Evolutionary conservation across 2,888 invertebrate species (phyloP).

Genomic region (Amiota minor): DNA sequence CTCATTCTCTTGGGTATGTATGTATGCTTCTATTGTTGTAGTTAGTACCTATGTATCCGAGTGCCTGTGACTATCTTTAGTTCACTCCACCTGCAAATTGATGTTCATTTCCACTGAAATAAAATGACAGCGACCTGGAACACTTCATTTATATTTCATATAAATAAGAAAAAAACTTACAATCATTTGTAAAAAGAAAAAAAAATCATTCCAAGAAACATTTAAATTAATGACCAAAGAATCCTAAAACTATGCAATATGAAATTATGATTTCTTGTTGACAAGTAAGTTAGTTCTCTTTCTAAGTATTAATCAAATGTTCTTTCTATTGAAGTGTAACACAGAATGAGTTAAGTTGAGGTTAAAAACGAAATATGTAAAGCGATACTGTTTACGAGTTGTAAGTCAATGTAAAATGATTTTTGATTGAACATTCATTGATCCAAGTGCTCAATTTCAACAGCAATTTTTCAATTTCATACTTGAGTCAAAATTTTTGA

Average conservation of each 20-base stretch:
- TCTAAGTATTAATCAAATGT: too few species aligned
- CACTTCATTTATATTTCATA: too few species aligned
- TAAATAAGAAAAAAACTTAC: too few species aligned
- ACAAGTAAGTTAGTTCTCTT: too few species aligned
- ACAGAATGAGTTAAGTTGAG: background rate
- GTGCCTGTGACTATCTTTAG: background rate
- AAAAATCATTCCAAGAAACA: too few species aligned
- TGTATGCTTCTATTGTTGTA: background rate
- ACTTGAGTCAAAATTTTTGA: background rate
- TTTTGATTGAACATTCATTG: slow-evolving; percentile 21
- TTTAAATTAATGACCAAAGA: too few species aligned
- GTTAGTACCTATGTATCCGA: background rate
- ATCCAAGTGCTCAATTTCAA: slow-evolving; percentile 26
- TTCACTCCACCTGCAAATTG: slow-evolving; percentile 32
- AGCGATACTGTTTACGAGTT: too few species aligned
- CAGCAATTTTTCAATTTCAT: slow-evolving; percentile 32
- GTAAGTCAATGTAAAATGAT: background rate
- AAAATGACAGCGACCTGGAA: slow-evolving; percentile 26
- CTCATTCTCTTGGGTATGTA: too few species aligned
- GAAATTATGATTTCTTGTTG: too few species aligned
- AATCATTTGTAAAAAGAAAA: too few species aligned
- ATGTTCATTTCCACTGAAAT: slow-evolving; percentile 29
- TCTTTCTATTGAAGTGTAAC: too few species aligned
- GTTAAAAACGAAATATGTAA: background rate
- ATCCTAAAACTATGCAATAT: too few species aligned